Base-by-base conservation (phyloP, 2,888 invertebrate genomes). In the Adelphocoris suturalis region DNA sequence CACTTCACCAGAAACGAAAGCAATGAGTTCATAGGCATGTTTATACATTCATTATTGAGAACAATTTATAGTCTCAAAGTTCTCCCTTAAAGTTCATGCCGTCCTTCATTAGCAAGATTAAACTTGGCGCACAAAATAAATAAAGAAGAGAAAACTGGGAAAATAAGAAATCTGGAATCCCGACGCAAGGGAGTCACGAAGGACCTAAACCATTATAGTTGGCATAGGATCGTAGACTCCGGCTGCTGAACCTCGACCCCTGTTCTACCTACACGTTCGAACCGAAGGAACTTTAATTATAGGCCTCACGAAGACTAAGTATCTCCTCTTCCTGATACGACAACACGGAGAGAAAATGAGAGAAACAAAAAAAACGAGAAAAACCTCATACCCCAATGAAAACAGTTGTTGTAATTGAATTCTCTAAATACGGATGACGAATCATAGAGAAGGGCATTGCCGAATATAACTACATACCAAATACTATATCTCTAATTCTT, bases 181-280 rank as follows among this genome's bases (percentile, higher is more conserved):
- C 61, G 16, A 7, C 61, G 19, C 61, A 19, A n/a, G 61, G 61
- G 19, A 61, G 61, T 61, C 61, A 61, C 61, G 61, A 61, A 61
- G 61, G 61, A 19, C 61, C n/a, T 57, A 61, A 61, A 61, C 61
- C 61, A 61, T 61, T 61, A 61, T 19, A 61, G 61, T 61, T 61
- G 61, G 61, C 61, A 19, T 61, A 61, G 61, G 61, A 61, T 61
- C 19, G n/a, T n/a, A 2, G 1, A 61, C 61, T 61, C 19, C 61
- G 61, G 61, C 61, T 61, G 61, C 61, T 61, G 61, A 61, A 61
- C 61, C 61, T 19, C n/a, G 19, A 19, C n/a, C 61, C n/a, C 61
- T 11, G 61, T 61, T 61, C 61, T 19, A 19, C 61, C 61, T 16
- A 61, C 61, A 61, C 61, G 61, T 61, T 61, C 61, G 61, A 16